Evolutionary conservation across 2,888 invertebrate species (phyloP).

Genomic region (Malachius bipustulatus): DNA sequence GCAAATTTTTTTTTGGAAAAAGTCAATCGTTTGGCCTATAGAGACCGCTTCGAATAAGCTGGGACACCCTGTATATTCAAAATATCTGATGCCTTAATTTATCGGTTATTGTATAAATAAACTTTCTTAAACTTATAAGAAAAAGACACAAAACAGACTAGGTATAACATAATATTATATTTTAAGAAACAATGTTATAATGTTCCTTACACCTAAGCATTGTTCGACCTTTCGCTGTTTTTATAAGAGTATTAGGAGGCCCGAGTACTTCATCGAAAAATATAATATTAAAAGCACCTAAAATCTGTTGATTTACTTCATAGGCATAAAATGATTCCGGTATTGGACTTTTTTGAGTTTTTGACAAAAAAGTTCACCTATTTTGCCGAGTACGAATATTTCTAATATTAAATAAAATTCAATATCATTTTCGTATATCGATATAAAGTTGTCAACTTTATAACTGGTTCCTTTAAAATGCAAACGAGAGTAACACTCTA

Average conservation of each 20-base stretch:
- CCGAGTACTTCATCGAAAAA: slow-evolving; percentile 11
- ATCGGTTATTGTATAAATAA: too few species aligned
- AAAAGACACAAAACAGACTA: too few species aligned
- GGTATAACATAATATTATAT: too few species aligned
- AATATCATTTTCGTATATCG: slow-evolving; percentile 12
- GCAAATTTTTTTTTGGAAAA: too few species aligned
- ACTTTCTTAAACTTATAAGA: too few species aligned
- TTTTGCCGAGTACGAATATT: slow-evolving; percentile 11
- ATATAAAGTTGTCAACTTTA: slow-evolving; percentile 12
- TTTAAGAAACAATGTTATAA: too few species aligned
- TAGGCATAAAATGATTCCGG: slow-evolving; percentile 6
- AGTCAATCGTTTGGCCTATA: too few species aligned
- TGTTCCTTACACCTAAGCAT: slow-evolving; percentile 10
- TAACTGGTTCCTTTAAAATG: slow-evolving; percentile 11
- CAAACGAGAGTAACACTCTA: slow-evolving; percentile 12
- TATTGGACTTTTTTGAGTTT: slow-evolving; percentile 9
- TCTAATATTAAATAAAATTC: slow-evolving; percentile 13
- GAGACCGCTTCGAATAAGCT: too few species aligned
- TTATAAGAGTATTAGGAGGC: slow-evolving; percentile 14
- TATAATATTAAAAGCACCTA: slow-evolving; percentile 11
- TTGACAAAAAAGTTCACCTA: slow-evolving; percentile 9
- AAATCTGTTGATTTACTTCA: slow-evolving; percentile 7
- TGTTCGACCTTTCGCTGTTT: slow-evolving; percentile 14
- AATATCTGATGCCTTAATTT: too few species aligned
- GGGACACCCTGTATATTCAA: too few species aligned